Conservation (phyloP, 2,888 invertebrate species). For the Hymenopus coronatus region DNA sequence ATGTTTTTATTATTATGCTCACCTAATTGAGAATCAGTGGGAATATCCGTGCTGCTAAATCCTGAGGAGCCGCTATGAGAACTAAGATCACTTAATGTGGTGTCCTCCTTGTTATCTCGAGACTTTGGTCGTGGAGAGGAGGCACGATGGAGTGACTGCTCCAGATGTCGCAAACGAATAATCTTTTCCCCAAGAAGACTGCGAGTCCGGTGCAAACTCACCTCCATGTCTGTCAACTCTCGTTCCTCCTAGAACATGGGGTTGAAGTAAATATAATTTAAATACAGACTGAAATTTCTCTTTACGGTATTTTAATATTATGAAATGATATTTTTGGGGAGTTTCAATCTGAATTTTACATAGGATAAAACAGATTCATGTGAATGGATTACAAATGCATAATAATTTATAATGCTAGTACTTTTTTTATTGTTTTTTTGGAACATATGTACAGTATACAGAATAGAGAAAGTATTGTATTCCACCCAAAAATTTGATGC, state of each 20-base stretch:
- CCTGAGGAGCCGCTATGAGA: slow-evolving; percentile 60
- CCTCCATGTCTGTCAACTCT: slow-evolving; percentile 79
- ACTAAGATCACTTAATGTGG: slow-evolving; percentile 65
- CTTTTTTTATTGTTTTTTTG: no score
- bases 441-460: no score
- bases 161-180: slow-evolving; percentile 73
- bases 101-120: slow-evolving; percentile 51
- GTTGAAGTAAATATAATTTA: no score
- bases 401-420: no score
- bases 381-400: no score
- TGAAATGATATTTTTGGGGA: no score
- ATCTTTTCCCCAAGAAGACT: slow-evolving; percentile 77
- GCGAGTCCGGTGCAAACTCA: slow-evolving; percentile 71
- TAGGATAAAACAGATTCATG: no score
- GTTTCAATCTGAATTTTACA: no score
- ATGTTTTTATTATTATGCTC: background rate
- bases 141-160: slow-evolving; percentile 71
- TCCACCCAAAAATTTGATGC: no score
- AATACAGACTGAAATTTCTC: no score
- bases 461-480: no score
- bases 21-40: slow-evolving; percentile 50
- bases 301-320: no score
- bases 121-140: slow-evolving; percentile 36
- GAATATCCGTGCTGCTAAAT: slow-evolving; percentile 66
- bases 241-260: slow-evolving; percentile 63